Evolutionary conservation across 2,113 vertebrate genomes (phyloP).

Genomic region (Seriola dumerili): DNA sequence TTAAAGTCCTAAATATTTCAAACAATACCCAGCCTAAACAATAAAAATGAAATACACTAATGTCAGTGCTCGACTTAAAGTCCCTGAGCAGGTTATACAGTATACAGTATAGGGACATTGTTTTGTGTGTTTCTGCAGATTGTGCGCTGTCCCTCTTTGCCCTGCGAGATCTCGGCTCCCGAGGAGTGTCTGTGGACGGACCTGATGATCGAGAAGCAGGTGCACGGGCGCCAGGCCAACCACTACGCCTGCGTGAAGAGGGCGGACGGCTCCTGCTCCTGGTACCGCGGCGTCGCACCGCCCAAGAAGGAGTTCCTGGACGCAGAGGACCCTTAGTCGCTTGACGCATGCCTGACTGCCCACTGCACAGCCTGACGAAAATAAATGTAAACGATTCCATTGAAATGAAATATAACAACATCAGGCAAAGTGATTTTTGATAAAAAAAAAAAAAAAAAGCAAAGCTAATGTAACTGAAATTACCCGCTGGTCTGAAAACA

Average conservation of each 20-base stretch:
- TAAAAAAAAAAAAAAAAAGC: slow-evolving; percentile 18
- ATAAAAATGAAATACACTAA: background rate
- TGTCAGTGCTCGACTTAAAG: no score
- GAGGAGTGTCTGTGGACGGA: slow-evolving; percentile 99
- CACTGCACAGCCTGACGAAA: slow-evolving; percentile 79
- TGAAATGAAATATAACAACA: slow-evolving; percentile 57
- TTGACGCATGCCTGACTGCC: slow-evolving; percentile 37
- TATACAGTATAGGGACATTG: background rate
- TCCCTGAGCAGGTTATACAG: background rate
- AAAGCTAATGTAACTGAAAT: slow-evolving; percentile 60
- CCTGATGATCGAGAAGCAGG: slow-evolving; percentile 98
- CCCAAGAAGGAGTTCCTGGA: slow-evolving; percentile 99
- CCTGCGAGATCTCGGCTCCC: slow-evolving; percentile 91
- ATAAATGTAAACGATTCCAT: slow-evolving; percentile 65
- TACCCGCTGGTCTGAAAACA: slow-evolving; percentile 64
- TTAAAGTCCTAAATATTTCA: no score
- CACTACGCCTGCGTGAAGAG: slow-evolving; percentile 98
- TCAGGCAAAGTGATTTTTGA: slow-evolving; percentile 59
- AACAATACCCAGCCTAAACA: no score
- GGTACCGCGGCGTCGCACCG: slow-evolving; percentile 94
- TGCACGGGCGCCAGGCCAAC: slow-evolving; percentile 95
- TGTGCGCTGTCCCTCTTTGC: slow-evolving; percentile 93
- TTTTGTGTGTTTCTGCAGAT: slow-evolving; percentile 85
- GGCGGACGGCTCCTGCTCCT: slow-evolving; percentile 94
- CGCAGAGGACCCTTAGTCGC: slow-evolving; percentile 93